phyloP scores from a whole-genome alignment of 2,888 invertebrate genomes.

The Drosophila gaucha region DNA sequence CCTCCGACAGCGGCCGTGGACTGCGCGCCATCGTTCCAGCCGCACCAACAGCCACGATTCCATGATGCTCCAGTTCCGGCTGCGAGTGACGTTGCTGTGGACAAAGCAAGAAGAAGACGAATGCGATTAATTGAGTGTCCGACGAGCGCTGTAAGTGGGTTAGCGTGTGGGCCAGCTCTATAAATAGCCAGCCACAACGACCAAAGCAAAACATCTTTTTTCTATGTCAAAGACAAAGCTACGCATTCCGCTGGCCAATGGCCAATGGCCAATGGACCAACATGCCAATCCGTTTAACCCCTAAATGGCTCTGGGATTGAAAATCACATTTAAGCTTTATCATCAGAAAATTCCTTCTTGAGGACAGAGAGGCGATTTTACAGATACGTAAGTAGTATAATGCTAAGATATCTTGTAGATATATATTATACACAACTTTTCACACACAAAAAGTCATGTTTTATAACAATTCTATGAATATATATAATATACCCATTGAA shows the following conservation, averaged over 20 bases:
- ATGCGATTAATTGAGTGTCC: not conserved
- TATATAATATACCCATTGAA: no score
- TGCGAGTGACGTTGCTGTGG: conserved; percentile 87
- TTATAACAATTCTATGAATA: no score
- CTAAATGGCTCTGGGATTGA: not conserved
- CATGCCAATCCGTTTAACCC: conserved; percentile 2
- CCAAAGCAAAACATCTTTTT: conserved; percentile 9
- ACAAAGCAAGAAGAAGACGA: conserved; percentile 47
- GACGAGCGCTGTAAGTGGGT: conserved; percentile 28
- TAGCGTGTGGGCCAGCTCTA: conserved; percentile 26
- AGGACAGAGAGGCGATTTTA: no score
- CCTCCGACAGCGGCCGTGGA: conserved; percentile 83
- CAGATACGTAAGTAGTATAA: no score
- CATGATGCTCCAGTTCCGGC: conserved; percentile 85
- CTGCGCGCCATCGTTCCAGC: conserved; percentile 57
- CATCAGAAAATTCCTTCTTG: no score
- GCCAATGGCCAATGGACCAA: conserved; percentile 40
- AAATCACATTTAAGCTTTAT: not conserved
- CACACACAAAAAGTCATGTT: no score
- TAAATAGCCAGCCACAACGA: conserved; percentile 30
- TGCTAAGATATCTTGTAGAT: no score
- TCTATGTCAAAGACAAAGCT: conserved; percentile 50
- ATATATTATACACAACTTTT: no score
- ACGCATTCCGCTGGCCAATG: conserved; percentile 44
- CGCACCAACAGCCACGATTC: conserved; percentile 8